These are phyloP conservation scores for Anthophora plumipes DNA, from an alignment of 2,888 invertebrate species.

Conservation along the genomic window DNA sequence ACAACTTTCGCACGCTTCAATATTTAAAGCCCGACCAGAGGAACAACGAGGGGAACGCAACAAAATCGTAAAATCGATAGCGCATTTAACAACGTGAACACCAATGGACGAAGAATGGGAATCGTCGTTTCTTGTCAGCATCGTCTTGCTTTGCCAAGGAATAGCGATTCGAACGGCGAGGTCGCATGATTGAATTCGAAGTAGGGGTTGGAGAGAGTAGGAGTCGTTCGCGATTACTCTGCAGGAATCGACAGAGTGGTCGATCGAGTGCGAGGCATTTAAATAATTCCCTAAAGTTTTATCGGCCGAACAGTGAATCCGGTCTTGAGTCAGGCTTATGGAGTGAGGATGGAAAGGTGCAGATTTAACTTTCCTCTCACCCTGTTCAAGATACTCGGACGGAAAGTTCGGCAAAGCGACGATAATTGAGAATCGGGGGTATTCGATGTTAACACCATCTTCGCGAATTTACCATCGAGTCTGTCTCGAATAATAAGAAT, in stretches of 20 bases:
- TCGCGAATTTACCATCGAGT: constrained; percentile 38
- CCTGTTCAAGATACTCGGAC: background rate
- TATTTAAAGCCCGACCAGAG: background rate
- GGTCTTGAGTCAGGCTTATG: background rate
- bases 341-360: background rate
- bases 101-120: background rate
- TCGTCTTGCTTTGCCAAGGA: background rate
- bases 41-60: background rate
- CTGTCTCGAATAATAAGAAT: constrained; percentile 58
- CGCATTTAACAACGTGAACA: background rate
- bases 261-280: constrained; percentile 32
- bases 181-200: constrained; percentile 29
- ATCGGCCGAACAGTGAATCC: constrained; percentile 10
- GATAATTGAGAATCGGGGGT: constrained; percentile 43
- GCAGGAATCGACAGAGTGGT: constrained; percentile 26
- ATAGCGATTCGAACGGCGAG: constrained; percentile 7
- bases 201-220: background rate
- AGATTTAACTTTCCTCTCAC: background rate
- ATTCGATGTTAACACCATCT: constrained; percentile 54
- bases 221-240: constrained; percentile 19
- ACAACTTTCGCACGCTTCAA: background rate
- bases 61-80: constrained; percentile 27
- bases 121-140: background rate
- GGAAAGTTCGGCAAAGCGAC: constrained; percentile 34
- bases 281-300: constrained; percentile 55